Conservation (phyloP, 2,797 vertebrate genomes). For the Sebastes nivosus region DNA sequence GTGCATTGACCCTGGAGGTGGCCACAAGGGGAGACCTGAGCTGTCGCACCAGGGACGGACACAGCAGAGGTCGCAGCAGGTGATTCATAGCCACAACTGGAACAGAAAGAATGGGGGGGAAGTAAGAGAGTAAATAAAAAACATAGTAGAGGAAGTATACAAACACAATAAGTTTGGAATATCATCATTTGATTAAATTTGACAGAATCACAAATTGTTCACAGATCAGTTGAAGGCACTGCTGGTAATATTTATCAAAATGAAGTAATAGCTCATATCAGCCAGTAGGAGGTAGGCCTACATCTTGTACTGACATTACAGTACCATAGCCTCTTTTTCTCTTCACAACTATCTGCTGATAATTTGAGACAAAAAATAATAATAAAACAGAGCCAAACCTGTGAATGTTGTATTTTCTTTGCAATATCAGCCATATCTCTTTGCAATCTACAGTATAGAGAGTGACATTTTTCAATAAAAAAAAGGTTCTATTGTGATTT, state of each 20-base stretch:
- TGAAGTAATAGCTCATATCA: constrained; percentile 53
- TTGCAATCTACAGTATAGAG: not conserved
- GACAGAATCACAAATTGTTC: not conserved
- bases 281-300: constrained; percentile 76
- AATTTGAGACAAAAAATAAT: not conserved
- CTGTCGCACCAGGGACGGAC: constrained; percentile 31
- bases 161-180: not conserved
- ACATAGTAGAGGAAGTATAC: not conserved
- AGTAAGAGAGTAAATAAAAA: not conserved
- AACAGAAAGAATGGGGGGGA: not conserved
- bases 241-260: not conserved
- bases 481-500: not conserved
- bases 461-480: not conserved
- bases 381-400: not conserved
- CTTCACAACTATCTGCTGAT: not conserved
- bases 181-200: not conserved
- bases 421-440: not conserved
- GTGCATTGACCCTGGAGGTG: constrained; percentile 13
- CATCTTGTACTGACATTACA: constrained; percentile 42
- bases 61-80: constrained; percentile 78
- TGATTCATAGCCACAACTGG: constrained; percentile 80
- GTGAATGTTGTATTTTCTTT: not conserved
- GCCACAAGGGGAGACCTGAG: constrained; percentile 40
- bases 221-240: not conserved
- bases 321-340: not conserved